Percentiles rank a stretch among this genome's conserved stretches.
These are phyloP conservation scores for Porites lobata DNA, from an alignment of 92 coral and sea anemone genomes.

Conservation along the genomic window DNA sequence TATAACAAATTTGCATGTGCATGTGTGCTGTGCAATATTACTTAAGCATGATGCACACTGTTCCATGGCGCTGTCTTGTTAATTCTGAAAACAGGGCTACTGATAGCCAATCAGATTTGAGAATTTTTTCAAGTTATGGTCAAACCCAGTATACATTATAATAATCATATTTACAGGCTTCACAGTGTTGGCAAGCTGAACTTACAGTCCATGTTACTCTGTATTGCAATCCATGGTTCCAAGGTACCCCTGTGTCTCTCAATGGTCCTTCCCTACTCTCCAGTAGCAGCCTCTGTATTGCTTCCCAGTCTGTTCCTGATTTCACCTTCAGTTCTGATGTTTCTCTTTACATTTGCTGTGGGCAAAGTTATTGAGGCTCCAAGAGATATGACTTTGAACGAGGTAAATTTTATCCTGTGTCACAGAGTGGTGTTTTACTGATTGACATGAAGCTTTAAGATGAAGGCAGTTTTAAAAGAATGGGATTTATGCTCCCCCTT, in stretches of 20 bases:
- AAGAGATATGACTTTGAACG: slow-evolving; percentile 39
- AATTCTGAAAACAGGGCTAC: too few species aligned
- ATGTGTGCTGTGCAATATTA: too few species aligned
- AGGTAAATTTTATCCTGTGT: slow-evolving; percentile 15
- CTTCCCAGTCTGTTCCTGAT: slow-evolving; percentile 61
- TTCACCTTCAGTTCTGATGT: slow-evolving; percentile 59
- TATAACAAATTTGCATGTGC: too few species aligned
- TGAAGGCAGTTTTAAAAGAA: too few species aligned
- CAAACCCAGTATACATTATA: neutral
- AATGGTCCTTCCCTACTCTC: slow-evolving; percentile 53
- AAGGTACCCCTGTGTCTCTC: slow-evolving; percentile 73
- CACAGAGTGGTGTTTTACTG: neutral
- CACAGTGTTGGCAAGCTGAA: slow-evolving; percentile 61
- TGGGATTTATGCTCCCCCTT: neutral
- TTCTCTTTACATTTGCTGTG: slow-evolving; percentile 65
- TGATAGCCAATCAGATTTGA: too few species aligned
- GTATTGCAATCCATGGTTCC: slow-evolving; percentile 81
- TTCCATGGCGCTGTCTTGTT: too few species aligned
- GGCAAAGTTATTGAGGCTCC: slow-evolving; percentile 58
- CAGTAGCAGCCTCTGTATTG: slow-evolving; percentile 44
- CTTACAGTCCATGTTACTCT: slow-evolving; percentile 72
- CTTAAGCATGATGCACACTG: too few species aligned
- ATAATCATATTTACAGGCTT: slow-evolving; percentile 48
- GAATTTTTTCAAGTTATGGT: too few species aligned
- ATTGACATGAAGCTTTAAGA: neutral